Percentiles rank a stretch among this genome's conserved stretches.
Evolutionary conservation across 2,797 vertebrate species (phyloP).

Genomic region (Sus cebifrons): DNA sequence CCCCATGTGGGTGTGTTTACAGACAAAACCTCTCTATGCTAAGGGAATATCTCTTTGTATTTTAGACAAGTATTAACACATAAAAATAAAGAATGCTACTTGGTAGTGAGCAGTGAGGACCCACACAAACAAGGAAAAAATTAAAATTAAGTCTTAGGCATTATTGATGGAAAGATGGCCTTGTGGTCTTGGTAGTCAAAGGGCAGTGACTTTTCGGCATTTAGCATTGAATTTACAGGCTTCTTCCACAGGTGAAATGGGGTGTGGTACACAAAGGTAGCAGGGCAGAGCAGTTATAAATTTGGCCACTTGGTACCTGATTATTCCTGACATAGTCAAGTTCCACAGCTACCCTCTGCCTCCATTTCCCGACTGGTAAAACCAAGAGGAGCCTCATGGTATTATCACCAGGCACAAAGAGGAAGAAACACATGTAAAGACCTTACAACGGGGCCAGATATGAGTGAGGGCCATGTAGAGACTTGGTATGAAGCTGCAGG

Average conservation of each 20-base stretch:
- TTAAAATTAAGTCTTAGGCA: background rate
- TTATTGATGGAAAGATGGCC: background rate
- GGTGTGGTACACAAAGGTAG: background rate
- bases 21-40: background rate
- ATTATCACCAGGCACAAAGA: background rate
- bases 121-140: conserved; percentile 28
- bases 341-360: background rate
- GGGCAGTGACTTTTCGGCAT: background rate
- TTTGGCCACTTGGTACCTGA: background rate
- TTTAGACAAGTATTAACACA: conserved; percentile 37
- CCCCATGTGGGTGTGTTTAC: background rate
- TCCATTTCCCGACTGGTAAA: conserved; percentile 21
- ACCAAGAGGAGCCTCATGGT: background rate
- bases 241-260: background rate
- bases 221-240: background rate
- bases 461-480: background rate
- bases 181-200: background rate
- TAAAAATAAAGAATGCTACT: conserved; percentile 38
- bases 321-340: background rate
- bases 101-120: background rate
- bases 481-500: no score
- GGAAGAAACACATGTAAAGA: background rate
- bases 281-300: background rate
- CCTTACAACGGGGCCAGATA: background rate
- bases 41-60: background rate